Base-by-base conservation (phyloP, 2,888 invertebrate species). In the Polydrusus pterygomalis region DNA sequence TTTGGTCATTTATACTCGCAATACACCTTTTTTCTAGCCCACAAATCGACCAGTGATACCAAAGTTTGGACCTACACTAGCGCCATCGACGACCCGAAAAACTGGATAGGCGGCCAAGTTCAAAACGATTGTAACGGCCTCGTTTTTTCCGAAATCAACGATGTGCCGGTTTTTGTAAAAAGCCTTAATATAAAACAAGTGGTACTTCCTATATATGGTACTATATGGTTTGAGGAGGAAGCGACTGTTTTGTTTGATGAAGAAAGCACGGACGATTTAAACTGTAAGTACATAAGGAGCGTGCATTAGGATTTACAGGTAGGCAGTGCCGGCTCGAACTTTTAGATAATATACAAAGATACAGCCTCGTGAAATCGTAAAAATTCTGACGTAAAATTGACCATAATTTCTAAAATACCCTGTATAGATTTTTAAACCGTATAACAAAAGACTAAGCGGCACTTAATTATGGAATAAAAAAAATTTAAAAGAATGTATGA, bases 31-130 rank as follows among this genome's bases (percentile, higher is more conserved):
- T 34, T 34, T 34, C n/a, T 34, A 34, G 34, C 34, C 10, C 2
- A 3, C 34, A 34, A 34, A 34, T 34, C 34, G 9, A 34, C 10
- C 8, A 6, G 62, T 30, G 70, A 70, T n/a, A 60, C 30, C 13
- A 70, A 70, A 70, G 17, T 70, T 9, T 70, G 54, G 49, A 40
- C 64, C 10, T 51, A 60, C 60, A 43, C 13, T 15, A 40, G 67
- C 11, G 63, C 64, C 17, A 65, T 77, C 34, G 13, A 18, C 11
- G 15, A 25, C 49, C 68, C 47, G 7, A 15, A 11, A n/a, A 62
- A 68, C 9, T 72, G 74, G 77, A 17, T 51, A 78, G 82, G 81
- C 77, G 70, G 82, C 0, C 79, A 78, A 18, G 13, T 10, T 17
- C 38, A 38, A 60, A 5, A 38, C 8, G 58, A 60, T 3, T 60